phyloP scores from a whole-genome alignment of 2,888 invertebrate species.

The Rhagonycha lutea region DNA sequence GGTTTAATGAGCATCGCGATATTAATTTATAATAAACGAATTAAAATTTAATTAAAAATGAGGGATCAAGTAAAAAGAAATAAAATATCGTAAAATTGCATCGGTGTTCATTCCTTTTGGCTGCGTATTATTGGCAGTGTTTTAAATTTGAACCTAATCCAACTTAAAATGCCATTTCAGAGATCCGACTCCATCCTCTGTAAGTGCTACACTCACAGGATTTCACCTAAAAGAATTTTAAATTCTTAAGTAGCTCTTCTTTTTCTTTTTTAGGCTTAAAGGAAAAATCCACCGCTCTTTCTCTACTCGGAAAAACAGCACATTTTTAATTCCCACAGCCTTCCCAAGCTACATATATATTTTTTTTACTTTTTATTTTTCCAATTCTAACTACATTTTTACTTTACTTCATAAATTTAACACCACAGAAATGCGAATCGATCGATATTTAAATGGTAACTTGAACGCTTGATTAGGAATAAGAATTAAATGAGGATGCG shows the following conservation, averaged over 20 bases:
- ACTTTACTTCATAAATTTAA: slow-evolving; percentile 3
- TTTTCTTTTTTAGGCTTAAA: slow-evolving; percentile 23
- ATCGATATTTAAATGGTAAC: not conserved
- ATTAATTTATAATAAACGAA: not conserved
- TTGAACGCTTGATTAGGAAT: not conserved
- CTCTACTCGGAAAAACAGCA: slow-evolving; percentile 54
- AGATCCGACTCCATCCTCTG: slow-evolving; percentile 53
- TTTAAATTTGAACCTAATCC: slow-evolving; percentile 58
- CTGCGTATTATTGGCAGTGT: slow-evolving; percentile 56
- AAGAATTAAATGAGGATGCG: not conserved
- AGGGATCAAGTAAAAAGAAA: slow-evolving; percentile 17
- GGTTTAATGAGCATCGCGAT: not conserved
- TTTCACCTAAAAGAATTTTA: slow-evolving; percentile 58
- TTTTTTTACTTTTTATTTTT: slow-evolving; percentile 50
- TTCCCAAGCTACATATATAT: slow-evolving; percentile 54
- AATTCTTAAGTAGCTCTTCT: slow-evolving; percentile 53
- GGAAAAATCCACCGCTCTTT: slow-evolving; percentile 27
- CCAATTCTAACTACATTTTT: slow-evolving; percentile 38
- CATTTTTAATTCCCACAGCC: slow-evolving; percentile 59
- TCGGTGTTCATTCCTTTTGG: slow-evolving; percentile 43
- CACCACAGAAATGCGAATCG: not conserved
- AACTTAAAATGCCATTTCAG: slow-evolving; percentile 60
- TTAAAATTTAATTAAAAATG: slow-evolving; percentile 3
- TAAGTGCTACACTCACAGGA: slow-evolving; percentile 55
- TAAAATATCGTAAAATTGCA: slow-evolving; percentile 31